phyloP scores from a whole-genome alignment of 2,797 vertebrate species.

The Lagothrix lagotricha region DNA sequence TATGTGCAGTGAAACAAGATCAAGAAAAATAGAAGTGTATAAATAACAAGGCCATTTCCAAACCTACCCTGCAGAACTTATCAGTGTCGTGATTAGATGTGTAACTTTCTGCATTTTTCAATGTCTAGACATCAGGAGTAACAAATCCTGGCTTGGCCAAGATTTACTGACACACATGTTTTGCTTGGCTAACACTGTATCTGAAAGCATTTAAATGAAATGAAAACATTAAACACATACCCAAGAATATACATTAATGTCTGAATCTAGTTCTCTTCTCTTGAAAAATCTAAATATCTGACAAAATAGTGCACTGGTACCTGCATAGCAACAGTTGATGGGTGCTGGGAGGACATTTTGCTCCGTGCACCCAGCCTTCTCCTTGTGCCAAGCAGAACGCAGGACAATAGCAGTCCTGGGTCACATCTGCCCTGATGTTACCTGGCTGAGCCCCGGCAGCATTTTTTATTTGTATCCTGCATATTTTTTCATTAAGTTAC shows the following conservation, averaged over 20 bases:
- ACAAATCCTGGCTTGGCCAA: not conserved
- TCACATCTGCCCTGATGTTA: not conserved
- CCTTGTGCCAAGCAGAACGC: not conserved
- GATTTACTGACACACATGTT: not conserved
- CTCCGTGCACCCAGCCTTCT: not conserved
- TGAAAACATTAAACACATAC: not conserved
- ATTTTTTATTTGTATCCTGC: not conserved
- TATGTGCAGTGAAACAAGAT: not conserved
- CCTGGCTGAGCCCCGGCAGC: not conserved
- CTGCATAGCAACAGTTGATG: rapidly evolving
- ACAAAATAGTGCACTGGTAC: rapidly evolving
- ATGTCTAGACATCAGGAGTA: not conserved
- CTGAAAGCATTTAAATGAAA: slow-evolving; percentile 10
- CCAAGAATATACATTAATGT: not conserved
- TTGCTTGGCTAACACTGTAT: not conserved
- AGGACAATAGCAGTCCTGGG: not conserved
- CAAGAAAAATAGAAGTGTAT: not conserved
- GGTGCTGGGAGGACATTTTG: rapidly evolving
- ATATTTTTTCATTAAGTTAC: not conserved
- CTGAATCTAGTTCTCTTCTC: not conserved
- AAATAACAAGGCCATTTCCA: not conserved
- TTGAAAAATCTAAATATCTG: not conserved
- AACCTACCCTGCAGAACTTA: not conserved
- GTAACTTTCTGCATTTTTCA: not conserved
- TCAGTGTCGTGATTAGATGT: not conserved